A percentile compares a stretch with the other conserved stretches of the same genome.
phyloP scores from a whole-genome alignment of 2,113 vertebrate genomes.

The Podarcis raffonei region DNA sequence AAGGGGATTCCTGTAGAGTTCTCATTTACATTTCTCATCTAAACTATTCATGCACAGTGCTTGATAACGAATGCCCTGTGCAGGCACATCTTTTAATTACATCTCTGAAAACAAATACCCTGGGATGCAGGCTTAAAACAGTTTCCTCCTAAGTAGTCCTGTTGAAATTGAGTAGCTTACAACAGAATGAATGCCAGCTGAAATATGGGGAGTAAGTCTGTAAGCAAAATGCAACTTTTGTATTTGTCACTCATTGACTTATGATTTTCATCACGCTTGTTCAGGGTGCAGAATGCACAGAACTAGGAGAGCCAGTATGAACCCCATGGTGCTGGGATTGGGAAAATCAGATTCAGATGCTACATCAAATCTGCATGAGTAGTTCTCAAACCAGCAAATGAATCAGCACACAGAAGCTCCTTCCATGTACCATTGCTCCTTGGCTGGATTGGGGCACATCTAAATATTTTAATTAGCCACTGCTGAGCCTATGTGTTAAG shows the following conservation, averaged over 20 bases:
- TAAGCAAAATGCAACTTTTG: not conserved
- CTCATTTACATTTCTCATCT: slow-evolving; percentile 23
- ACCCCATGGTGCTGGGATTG: not conserved
- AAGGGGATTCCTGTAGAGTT: slow-evolving; percentile 18
- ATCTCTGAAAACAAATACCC: slow-evolving; percentile 30
- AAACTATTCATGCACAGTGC: not conserved
- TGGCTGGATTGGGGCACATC: not conserved
- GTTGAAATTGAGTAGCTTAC: not conserved
- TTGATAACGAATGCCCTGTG: slow-evolving; percentile 17
- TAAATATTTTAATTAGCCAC: not conserved
- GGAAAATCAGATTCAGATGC: not conserved
- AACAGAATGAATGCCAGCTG: not conserved
- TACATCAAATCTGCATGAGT: not conserved
- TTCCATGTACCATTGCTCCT: not conserved
- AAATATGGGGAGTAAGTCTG: not conserved
- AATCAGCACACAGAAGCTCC: not conserved
- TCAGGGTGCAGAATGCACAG: not conserved
- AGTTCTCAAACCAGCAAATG: not conserved
- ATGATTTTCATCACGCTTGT: not conserved
- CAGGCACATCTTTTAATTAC: slow-evolving; percentile 16
- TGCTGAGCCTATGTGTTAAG: not conserved
- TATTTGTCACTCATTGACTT: not conserved
- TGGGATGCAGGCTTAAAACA: slow-evolving; percentile 1
- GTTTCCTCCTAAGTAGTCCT: not conserved
- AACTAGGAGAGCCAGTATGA: not conserved